Evolutionary conservation across 2,888 invertebrate genomes (phyloP).

Genomic region (Norana najaformis): DNA sequence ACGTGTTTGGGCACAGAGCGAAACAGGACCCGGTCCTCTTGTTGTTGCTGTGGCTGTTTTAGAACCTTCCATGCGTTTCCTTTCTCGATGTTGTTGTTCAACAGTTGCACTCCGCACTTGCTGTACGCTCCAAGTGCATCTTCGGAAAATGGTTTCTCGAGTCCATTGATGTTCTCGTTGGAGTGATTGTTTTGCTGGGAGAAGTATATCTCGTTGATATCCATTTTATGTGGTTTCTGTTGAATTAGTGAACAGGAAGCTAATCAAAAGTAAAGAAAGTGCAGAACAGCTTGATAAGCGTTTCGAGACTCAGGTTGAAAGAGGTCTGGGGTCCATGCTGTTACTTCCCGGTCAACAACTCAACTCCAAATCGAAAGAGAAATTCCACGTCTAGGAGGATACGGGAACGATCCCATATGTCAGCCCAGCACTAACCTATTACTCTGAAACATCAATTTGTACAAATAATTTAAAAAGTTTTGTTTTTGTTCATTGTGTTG

Average conservation of each 20-base stretch:
- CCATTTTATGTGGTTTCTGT: not conserved
- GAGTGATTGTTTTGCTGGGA: not conserved
- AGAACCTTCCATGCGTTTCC: not conserved
- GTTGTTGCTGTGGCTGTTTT: not conserved
- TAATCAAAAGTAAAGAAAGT: not conserved
- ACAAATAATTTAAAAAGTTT: not conserved
- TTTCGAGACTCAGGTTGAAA: not conserved
- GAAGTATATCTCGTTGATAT: not conserved
- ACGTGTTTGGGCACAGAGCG: not conserved
- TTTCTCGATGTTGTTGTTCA: not conserved
- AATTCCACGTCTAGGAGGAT: not conserved
- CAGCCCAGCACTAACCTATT: not conserved
- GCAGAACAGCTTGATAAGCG: not conserved
- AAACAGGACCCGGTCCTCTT: slow-evolving; percentile 18
- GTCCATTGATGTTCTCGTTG: not conserved
- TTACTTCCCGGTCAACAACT: not conserved
- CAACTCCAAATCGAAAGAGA: not conserved
- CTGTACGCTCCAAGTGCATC: not conserved
- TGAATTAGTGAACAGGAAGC: not conserved
- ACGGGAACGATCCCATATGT: not conserved
- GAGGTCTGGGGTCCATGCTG: not conserved
- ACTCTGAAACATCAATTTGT: not conserved
- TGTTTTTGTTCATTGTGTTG: not conserved
- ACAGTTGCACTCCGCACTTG: not conserved
- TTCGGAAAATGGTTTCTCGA: not conserved